Conservation (phyloP, 2,888 invertebrate genomes). For the Rhagophthalmus giganteus region DNA sequence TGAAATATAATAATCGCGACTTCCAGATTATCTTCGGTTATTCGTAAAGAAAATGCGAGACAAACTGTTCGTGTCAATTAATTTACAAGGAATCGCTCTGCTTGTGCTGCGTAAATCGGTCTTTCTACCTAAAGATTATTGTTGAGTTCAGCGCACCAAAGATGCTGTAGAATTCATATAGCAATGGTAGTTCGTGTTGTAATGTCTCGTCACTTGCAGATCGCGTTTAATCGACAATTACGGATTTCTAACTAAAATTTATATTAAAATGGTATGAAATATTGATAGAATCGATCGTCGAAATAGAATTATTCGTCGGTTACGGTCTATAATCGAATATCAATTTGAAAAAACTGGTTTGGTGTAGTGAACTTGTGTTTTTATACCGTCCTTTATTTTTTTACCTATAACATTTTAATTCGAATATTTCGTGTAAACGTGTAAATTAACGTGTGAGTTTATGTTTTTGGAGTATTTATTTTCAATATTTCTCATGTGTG, state of each 20-base stretch:
- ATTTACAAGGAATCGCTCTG: no score
- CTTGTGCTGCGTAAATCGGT: slow-evolving; percentile 21
- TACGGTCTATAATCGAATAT: no score
- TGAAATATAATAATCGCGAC: no score
- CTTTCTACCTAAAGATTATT: slow-evolving; percentile 32
- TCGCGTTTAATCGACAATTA: slow-evolving; percentile 8
- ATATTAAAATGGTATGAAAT: slow-evolving; percentile 10
- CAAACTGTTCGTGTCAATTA: no score
- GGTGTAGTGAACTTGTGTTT: slow-evolving; percentile 3
- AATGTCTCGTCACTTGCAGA: slow-evolving; percentile 16
- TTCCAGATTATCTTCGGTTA: no score
- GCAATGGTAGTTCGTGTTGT: slow-evolving; percentile 24
- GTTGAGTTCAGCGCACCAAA: slow-evolving; percentile 34
- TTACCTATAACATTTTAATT: background rate
- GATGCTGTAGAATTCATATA: slow-evolving; percentile 33
- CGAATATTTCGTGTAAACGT: background rate
- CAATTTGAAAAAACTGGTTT: slow-evolving; percentile 2
- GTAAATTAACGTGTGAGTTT: slow-evolving; percentile 1
- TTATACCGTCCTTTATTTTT: background rate
- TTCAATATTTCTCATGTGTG: slow-evolving; percentile 10
- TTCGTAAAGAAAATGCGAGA: no score
- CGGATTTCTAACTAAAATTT: slow-evolving; percentile 22
- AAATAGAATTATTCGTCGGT: no score
- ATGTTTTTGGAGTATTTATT: slow-evolving; percentile 5
- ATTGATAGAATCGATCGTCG: background rate